Evolutionary conservation across 2,888 invertebrate genomes (phyloP).

Genomic region (Polylopha cassiicola): DNA sequence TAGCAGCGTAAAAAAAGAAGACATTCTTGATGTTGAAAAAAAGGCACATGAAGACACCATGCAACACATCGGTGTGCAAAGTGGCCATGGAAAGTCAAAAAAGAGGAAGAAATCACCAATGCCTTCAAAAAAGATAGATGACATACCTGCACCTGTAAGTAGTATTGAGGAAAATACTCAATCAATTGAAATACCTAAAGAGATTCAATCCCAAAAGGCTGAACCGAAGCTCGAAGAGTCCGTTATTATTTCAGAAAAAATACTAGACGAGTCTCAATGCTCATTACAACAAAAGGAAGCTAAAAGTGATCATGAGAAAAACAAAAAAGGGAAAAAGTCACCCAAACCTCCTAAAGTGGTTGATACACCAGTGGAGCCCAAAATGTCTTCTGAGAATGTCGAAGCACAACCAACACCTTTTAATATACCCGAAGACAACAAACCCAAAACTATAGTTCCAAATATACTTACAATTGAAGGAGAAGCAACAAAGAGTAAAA

Average conservation of each 20-base stretch:
- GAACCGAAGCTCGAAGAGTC: no score
- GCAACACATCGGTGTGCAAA: conserved; percentile 13
- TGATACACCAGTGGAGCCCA: not conserved
- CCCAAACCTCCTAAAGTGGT: conserved; percentile 9
- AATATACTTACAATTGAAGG: not conserved
- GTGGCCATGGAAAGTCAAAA: conserved; percentile 1
- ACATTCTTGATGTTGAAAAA: conserved; percentile 34
- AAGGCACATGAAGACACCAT: conserved; percentile 20
- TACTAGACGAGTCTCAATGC: no score
- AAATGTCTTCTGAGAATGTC: not conserved
- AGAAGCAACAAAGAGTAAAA: conserved; percentile 25
- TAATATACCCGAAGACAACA: conserved; percentile 6
- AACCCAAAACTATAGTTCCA: not conserved
- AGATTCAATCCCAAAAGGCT: no score
- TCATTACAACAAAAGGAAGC: not conserved
- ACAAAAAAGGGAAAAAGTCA: conserved; percentile 11
- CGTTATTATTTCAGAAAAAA: no score
- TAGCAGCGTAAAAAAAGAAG: not conserved
- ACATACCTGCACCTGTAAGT: conserved; percentile 17
- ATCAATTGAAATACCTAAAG: conserved; percentile 3
- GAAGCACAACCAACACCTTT: not conserved
- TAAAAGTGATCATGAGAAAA: conserved; percentile 1
- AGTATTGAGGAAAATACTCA: conserved; percentile 7
- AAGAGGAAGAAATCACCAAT: conserved; percentile 18
- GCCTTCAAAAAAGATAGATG: conserved; percentile 20